Percentiles rank a stretch among this genome's conserved stretches.
Conservation (phyloP, 2,113 vertebrate species). For the Silurus glanis region DNA sequence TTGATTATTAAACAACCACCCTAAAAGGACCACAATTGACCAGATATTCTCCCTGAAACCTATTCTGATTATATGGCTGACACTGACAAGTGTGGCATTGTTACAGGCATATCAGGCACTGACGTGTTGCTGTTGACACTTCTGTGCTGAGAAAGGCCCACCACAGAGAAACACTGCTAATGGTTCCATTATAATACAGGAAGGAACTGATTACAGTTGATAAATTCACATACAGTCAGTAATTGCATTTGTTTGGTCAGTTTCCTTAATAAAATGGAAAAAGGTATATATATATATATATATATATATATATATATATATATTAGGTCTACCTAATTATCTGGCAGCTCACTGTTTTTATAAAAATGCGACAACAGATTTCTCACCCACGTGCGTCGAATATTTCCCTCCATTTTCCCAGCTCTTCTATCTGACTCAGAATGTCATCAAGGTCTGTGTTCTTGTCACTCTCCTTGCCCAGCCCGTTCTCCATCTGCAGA, state of each 20-base stretch:
- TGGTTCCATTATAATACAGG: neutral
- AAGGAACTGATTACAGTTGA: neutral
- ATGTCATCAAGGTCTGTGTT: slow-evolving; percentile 68
- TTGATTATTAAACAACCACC: neutral
- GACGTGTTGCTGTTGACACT: neutral
- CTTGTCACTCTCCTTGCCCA: neutral
- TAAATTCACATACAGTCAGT: neutral
- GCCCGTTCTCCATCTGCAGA: slow-evolving; percentile 56
- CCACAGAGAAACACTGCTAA: neutral
- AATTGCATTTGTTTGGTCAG: neutral
- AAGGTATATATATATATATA: too few species aligned
- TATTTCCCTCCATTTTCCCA: slow-evolving; percentile 78
- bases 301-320: too few species aligned
- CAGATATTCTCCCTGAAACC: neutral
- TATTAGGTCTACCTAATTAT: neutral
- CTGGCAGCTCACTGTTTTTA: neutral
- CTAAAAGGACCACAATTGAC: neutral
- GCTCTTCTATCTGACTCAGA: slow-evolving; percentile 65
- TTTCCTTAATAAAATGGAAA: neutral
- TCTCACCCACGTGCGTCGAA: slow-evolving; percentile 72
- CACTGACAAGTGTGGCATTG: neutral
- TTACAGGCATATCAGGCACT: neutral
- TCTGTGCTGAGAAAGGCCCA: neutral
- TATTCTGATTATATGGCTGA: neutral
- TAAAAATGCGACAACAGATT: neutral